Conservation (phyloP, 2,113 vertebrate species). For the Sinocyclocheilus rhinocerous region DNA sequence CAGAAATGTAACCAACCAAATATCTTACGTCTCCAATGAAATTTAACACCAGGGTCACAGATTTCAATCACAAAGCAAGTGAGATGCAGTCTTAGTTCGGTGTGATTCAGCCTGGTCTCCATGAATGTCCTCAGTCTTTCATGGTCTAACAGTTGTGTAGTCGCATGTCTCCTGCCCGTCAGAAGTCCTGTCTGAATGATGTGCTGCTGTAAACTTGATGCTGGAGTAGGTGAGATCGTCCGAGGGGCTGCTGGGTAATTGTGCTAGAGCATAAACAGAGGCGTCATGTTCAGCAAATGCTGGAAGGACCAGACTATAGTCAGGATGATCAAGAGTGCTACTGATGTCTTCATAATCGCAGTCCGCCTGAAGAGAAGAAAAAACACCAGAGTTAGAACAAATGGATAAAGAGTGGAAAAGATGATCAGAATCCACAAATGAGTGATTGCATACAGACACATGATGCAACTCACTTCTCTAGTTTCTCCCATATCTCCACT, state of each 20-base stretch:
- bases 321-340: not conserved
- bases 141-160: not conserved
- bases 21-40: not conserved
- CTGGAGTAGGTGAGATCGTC: not conserved
- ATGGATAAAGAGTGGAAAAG: not conserved
- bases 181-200: not conserved
- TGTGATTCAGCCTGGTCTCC: not conserved
- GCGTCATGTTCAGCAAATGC: not conserved
- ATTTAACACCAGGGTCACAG: not conserved
- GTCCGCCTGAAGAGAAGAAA: not conserved
- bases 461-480: not conserved
- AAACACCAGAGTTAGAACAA: not conserved
- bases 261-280: constrained; percentile 17
- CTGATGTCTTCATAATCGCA: not conserved
- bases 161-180: not conserved
- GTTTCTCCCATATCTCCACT: not conserved
- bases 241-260: not conserved
- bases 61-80: not conserved
- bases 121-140: not conserved
- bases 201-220: not conserved
- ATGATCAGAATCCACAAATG: not conserved
- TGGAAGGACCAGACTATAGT: not conserved
- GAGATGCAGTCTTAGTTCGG: not conserved
- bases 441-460: too few relatives aligned
- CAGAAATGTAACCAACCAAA: not conserved